Conservation (phyloP, 1,140 invertebrate species). For the Zaprionus ghesquierei region DNA sequence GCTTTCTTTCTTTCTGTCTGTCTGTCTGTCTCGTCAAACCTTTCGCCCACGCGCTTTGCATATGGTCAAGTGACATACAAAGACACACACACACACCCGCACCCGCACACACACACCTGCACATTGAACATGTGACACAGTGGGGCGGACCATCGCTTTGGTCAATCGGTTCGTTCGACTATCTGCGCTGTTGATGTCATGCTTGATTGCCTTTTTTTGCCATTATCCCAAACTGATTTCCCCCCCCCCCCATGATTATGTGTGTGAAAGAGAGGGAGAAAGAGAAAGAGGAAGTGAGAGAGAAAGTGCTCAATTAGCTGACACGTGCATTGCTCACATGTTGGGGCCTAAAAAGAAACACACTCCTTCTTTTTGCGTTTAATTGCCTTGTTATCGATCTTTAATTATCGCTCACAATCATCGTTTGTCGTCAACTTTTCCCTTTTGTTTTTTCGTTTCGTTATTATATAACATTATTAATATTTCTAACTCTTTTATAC, state of each 20-base stretch:
- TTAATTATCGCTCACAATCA: neutral
- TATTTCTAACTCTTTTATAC: no score
- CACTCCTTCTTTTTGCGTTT: neutral
- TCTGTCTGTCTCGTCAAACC: constrained; percentile 2
- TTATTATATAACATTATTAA: constrained; percentile 4
- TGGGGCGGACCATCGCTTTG: neutral
- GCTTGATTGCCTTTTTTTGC: constrained; percentile 36
- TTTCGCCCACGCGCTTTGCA: constrained; percentile 23
- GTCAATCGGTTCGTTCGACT: constrained; percentile 17
- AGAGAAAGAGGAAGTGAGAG: neutral
- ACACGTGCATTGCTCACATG: constrained; percentile 27
- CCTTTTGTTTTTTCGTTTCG: neutral
- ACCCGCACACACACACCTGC: neutral
- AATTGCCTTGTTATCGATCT: constrained; percentile 1
- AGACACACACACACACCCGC: neutral
- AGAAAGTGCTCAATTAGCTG: constrained; percentile 8
- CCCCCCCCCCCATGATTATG: neutral
- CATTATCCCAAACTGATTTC: constrained; percentile 42
- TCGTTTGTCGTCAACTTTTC: neutral
- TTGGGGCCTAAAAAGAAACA: neutral
- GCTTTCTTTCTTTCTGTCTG: neutral
- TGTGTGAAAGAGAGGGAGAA: neutral
- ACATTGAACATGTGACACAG: constrained; percentile 25
- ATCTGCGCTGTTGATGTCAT: constrained; percentile 22
- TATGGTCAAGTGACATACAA: constrained; percentile 47